Conservation (phyloP, 2,797 vertebrate species). For the Clarias laeviceps region DNA sequence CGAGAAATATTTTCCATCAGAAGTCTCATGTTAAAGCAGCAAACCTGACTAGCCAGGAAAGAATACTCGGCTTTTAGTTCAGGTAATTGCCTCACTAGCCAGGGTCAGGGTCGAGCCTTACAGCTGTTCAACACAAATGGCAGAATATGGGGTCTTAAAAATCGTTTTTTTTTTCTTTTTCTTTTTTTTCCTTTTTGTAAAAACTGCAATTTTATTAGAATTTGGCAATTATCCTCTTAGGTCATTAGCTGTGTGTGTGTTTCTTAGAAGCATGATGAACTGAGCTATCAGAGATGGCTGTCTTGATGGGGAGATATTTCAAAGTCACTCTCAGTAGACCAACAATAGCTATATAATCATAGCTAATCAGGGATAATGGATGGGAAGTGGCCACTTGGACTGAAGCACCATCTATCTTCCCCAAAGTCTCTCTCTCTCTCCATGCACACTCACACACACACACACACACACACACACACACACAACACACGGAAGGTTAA, state of each 20-base stretch:
- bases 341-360: constrained; percentile 50
- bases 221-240: constrained; percentile 32
- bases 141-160: neutral
- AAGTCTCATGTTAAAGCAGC: constrained; percentile 11
- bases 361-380: constrained; percentile 49
- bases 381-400: constrained; percentile 48
- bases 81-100: neutral
- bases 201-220: neutral
- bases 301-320: constrained; percentile 44
- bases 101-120: neutral
- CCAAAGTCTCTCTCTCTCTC: constrained; percentile 32
- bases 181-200: neutral
- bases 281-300: constrained; percentile 22
- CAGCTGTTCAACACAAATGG: neutral
- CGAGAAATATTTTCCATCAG: neutral
- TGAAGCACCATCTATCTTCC: constrained; percentile 44
- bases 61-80: constrained; percentile 16
- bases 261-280: neutral
- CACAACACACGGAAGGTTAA: constrained; percentile 12
- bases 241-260: constrained; percentile 3
- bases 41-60: neutral
- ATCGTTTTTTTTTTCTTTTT: neutral
- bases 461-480: constrained; percentile 3
- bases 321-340: constrained; percentile 41
- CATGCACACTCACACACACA: neutral